Conservation (phyloP, 1,140 invertebrate genomes). For the Frieseomelitta varia region DNA sequence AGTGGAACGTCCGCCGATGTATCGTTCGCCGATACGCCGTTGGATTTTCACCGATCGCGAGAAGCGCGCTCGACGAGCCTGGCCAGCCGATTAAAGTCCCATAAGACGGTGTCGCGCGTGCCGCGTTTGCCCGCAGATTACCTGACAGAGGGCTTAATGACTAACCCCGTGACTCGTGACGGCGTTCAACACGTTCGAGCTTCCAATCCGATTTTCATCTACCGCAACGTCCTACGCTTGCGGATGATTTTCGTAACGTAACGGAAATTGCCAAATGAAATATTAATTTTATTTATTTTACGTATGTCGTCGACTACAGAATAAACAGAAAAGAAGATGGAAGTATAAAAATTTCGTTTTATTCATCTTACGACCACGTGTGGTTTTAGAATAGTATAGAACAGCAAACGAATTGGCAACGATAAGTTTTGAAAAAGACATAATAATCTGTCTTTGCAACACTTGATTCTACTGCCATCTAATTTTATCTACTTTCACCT, state of each 20-base stretch:
- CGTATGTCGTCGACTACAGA: accelerated
- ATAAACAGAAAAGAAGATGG: too few relatives aligned
- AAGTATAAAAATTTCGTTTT: too few relatives aligned
- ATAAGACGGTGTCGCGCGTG: constrained; percentile 66
- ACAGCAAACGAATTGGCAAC: too few relatives aligned
- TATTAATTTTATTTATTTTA: background rate
- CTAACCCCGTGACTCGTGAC: constrained; percentile 68
- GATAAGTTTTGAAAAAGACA: too few relatives aligned
- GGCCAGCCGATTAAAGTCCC: constrained; percentile 70
- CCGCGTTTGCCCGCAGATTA: constrained; percentile 63
- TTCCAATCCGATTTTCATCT: too few relatives aligned
- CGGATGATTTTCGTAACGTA: background rate
- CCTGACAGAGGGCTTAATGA: constrained; percentile 45
- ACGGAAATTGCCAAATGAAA: background rate
- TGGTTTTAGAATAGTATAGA: too few relatives aligned
- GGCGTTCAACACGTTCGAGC: constrained; percentile 60
- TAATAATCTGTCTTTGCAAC: background rate
- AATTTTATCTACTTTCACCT: too few relatives aligned
- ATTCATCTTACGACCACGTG: too few relatives aligned
- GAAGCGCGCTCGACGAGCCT: background rate
- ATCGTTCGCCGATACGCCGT: constrained; percentile 22
- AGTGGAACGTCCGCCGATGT: constrained; percentile 26
- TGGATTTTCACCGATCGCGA: constrained; percentile 35
- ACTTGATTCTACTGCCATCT: too few relatives aligned
- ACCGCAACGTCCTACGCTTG: background rate